phyloP scores from a whole-genome alignment of 2,888 invertebrate species.

The Axea sp. region DNA sequence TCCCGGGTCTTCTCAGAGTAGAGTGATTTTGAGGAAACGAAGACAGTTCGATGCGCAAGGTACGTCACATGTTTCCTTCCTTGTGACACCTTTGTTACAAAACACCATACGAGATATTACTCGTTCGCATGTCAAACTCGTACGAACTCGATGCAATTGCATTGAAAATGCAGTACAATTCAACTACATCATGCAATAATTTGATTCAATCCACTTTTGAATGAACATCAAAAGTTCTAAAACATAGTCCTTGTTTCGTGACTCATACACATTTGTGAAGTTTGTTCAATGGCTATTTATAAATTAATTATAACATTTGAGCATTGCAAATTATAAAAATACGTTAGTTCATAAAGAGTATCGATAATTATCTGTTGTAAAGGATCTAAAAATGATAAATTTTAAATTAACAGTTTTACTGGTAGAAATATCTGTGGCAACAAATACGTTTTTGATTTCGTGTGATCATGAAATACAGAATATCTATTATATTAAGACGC shows the following conservation, averaged over 20 bases:
- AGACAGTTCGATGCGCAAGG: constrained; percentile 78
- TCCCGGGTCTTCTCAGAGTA: constrained; percentile 71
- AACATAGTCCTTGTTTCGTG: constrained; percentile 9
- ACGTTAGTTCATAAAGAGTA: too few relatives aligned
- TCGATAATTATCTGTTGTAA: too few relatives aligned
- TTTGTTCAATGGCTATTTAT: constrained; percentile 5
- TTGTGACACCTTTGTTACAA: not conserved
- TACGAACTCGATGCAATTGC: not conserved
- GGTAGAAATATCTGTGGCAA: too few relatives aligned
- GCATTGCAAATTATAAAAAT: too few relatives aligned
- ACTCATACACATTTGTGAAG: not conserved
- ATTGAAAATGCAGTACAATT: not conserved
- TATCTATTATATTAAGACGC: not conserved
- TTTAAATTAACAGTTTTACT: too few relatives aligned
- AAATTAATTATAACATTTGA: not conserved
- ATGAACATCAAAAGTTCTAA: constrained; percentile 7
- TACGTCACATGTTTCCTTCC: constrained; percentile 52
- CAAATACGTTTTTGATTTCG: too few relatives aligned
- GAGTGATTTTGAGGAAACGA: constrained; percentile 75
- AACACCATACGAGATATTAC: constrained; percentile 8
- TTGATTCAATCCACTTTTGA: constrained; percentile 20
- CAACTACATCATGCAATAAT: constrained; percentile 2
- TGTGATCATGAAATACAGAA: not conserved
- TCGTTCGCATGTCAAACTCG: constrained; percentile 6
- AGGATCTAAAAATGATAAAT: too few relatives aligned